Evolutionary conservation across 2,888 invertebrate species (phyloP), one percentile per base, ranked within the genome.

Genomic region (Caenorhabditis macrosperma): DNA sequence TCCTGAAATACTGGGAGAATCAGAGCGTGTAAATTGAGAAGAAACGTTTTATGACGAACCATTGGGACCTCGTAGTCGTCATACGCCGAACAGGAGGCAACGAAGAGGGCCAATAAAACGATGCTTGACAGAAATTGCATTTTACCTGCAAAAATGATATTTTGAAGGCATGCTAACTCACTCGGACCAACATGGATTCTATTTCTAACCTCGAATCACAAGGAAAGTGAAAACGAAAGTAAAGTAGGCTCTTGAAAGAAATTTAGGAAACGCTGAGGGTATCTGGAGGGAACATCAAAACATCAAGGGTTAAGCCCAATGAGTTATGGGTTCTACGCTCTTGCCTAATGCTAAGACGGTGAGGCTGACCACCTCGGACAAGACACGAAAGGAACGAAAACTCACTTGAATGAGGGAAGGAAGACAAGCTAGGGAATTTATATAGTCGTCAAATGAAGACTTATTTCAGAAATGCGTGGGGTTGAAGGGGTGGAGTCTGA

Each of bases 81-180:
- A 59, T 64, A 74, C 17, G 57, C 64, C 22, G 74, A 74, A 41
- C 76, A 63, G 46, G 57, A 28, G 22, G 61, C 68, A 12, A 68
- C 33, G 26, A 54, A 28, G 33, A 44, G 41, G 61, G 63, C 76
- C 68, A 77, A 69, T 68, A 63, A 68, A 68, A 77, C 68, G 68
- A 68, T n/a, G n/a, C n/a, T n/a, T n/a, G n/a, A 55, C 64, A 26
- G 28, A n/a, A 33, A 69, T 57, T 77, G 76, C 76, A 77, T 77
- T 69, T 77, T 77, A 77, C 76, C 76, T 77, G 20, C 6, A 61
- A 68, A 48, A 17, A 38, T 24, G 54, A 54, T 54, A 33, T 33
- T 24, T 24, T 3, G 17, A 46, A 3, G 3, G n/a, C n/a, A 9
- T 9, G 6, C 10, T 6, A 7, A 15, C 20, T 48, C 22, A 48